These are phyloP conservation scores for Teleogryllus oceanicus DNA, from an alignment of 2,888 invertebrate species.

Conservation along the genomic window DNA sequence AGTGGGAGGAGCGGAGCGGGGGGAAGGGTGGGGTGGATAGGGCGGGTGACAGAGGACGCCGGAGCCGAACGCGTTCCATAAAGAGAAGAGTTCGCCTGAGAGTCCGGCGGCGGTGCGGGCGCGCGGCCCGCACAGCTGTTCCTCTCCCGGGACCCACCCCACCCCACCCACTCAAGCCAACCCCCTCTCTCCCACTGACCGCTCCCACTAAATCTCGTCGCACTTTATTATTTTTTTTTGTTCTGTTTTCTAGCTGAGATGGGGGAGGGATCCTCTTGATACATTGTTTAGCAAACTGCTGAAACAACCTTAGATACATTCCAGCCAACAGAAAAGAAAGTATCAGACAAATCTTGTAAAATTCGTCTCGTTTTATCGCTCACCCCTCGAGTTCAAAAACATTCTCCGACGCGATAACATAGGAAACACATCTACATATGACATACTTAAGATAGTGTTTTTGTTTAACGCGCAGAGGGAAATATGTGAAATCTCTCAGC, in stretches of 20 bases:
- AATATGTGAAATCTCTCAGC: too few relatives aligned
- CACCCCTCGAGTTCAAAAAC: too few relatives aligned
- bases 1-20: neutral
- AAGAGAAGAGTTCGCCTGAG: neutral
- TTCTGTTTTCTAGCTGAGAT: neutral
- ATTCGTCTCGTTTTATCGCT: neutral
- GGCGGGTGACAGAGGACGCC: neutral
- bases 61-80: neutral
- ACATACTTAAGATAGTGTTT: too few relatives aligned
- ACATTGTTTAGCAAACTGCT: conserved; percentile 10
- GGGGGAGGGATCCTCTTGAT: neutral
- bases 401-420: too few relatives aligned
- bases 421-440: too few relatives aligned
- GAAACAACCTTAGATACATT: neutral
- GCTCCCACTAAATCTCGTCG: neutral
- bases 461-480: too few relatives aligned
- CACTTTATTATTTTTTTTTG: neutral
- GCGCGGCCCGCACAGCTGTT: neutral
- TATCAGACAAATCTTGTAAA: neutral
- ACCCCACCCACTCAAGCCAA: neutral
- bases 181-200: neutral
- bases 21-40: neutral
- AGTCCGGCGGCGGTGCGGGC: neutral
- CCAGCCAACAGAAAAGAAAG: neutral
- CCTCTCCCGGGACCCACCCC: neutral